A percentile compares a stretch with the other conserved stretches of the same genome.
These are phyloP conservation scores for Oceanites oceanicus DNA, from an alignment of 2,113 vertebrate species.

Conservation along the genomic window DNA sequence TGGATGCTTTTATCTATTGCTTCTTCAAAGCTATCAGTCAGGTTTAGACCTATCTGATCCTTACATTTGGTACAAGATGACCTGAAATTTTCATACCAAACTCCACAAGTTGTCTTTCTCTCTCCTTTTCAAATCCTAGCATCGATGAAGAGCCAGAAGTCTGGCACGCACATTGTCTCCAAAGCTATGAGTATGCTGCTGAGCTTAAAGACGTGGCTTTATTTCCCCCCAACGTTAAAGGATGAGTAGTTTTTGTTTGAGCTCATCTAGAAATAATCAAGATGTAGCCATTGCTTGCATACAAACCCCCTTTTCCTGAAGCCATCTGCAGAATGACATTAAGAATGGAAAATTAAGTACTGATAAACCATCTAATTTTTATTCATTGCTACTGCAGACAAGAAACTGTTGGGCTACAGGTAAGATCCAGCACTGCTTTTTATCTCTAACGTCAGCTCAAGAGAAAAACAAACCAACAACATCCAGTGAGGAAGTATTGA, in stretches of 20 bases:
- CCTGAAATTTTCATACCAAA: neutral
- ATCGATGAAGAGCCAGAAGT: neutral
- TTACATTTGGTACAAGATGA: neutral
- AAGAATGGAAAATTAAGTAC: slow-evolving; percentile 11
- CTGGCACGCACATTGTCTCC: neutral
- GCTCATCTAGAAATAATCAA: slow-evolving; percentile 20
- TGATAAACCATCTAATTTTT: slow-evolving; percentile 35
- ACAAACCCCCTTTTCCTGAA: neutral
- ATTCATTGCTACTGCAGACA: slow-evolving; percentile 2
- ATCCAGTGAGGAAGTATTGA: neutral
- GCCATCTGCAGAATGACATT: slow-evolving; percentile 15
- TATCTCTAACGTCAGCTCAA: neutral
- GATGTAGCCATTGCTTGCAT: neutral
- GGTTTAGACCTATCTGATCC: neutral
- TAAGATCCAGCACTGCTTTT: neutral
- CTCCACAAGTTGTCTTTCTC: neutral
- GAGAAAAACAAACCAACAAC: neutral
- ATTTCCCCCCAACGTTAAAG: neutral
- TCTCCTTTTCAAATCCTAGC: neutral
- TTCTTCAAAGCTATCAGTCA: neutral
- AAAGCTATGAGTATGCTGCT: neutral
- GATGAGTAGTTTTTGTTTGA: neutral
- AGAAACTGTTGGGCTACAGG: neutral
- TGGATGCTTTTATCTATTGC: neutral
- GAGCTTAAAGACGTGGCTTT: neutral